Base-by-base conservation (phyloP, 23 tunicate genomes). In the Halocynthia aurantium region DNA sequence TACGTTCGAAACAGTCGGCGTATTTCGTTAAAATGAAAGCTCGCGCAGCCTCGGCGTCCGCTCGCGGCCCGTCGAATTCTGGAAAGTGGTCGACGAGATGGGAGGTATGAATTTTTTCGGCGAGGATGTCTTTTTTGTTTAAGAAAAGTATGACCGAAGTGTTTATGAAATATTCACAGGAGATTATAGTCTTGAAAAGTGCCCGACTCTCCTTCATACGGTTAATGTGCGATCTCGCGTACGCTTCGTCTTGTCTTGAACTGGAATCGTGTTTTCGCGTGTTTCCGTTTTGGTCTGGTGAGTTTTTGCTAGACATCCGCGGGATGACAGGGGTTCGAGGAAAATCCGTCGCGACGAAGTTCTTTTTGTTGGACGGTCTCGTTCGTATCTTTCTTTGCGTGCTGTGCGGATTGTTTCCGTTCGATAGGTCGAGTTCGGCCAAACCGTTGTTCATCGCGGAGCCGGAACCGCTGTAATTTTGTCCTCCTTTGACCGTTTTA, bases 141-240 rank as follows among this genome's bases (percentile, higher is more conserved):
- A 92, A 71, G 58, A 92, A 92, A 58, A 92, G 54, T 22, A 92
- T 92, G 13, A 92, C 98, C 50, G 98, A 92, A 6, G 92, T 92
- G 71, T 82, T 66, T 68, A 67, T 73, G 78, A 92, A 92, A 61
- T 84, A 85, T 60, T 83, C 82, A 68, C 81, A 71, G 57, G 85
- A 76, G 21, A 92, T 90, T 12, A 92, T 86, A 7, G 98, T 86
- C 75, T 82, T 78, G 72, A 92, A 92, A 18, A 92, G 67, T 6
- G 92, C 92, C 52, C 85, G 62, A 66, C 89, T 83, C 56, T 92
- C 98, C 50, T 73, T 77, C 56, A 84, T 75, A 9, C 97, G 86
- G 70, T 91, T 77, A 44, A 74, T 74, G 56, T 74, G 78, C 17
- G 78, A 74, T 8, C 64, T 22, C 8, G 78, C 50, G 13, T 21